Evolutionary conservation across 2,797 vertebrate genomes (phyloP).

Genomic region (Pampus argenteus): DNA sequence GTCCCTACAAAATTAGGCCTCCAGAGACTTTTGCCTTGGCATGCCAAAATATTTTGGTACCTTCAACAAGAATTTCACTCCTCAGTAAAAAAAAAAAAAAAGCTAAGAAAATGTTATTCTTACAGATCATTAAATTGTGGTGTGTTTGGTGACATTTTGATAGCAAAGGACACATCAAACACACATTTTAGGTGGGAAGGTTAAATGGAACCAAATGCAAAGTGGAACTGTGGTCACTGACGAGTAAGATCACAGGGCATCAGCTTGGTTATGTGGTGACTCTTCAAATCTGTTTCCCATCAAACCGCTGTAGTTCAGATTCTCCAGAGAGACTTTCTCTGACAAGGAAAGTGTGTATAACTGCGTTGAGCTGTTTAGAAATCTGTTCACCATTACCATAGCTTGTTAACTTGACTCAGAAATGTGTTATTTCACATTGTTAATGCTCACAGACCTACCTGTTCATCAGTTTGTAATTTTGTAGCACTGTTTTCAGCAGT

Average conservation of each 20-base stretch:
- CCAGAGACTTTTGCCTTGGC: constrained; percentile 50
- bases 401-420: constrained; percentile 31
- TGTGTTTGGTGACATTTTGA: constrained; percentile 68
- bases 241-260: constrained; percentile 73
- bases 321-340: constrained; percentile 55
- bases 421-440: constrained; percentile 32
- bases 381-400: constrained; percentile 73
- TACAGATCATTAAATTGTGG: constrained; percentile 64
- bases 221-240: constrained; percentile 62
- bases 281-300: constrained; percentile 78
- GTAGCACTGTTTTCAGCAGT: neutral
- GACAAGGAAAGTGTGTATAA: constrained; percentile 77
- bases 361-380: constrained; percentile 70
- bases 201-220: constrained; percentile 81
- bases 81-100: constrained; percentile 42
- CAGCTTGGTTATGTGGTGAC: constrained; percentile 46
- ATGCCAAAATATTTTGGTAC: constrained; percentile 65
- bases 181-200: constrained; percentile 38
- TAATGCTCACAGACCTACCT: constrained; percentile 8
- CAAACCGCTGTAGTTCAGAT: constrained; percentile 51
- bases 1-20: constrained; percentile 62
- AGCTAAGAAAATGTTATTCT: constrained; percentile 77
- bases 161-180: constrained; percentile 66
- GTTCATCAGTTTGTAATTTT: neutral
- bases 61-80: constrained; percentile 60